Evolutionary conservation across 2,113 vertebrate species (phyloP).

Genomic region (Oplegnathus fasciatus): DNA sequence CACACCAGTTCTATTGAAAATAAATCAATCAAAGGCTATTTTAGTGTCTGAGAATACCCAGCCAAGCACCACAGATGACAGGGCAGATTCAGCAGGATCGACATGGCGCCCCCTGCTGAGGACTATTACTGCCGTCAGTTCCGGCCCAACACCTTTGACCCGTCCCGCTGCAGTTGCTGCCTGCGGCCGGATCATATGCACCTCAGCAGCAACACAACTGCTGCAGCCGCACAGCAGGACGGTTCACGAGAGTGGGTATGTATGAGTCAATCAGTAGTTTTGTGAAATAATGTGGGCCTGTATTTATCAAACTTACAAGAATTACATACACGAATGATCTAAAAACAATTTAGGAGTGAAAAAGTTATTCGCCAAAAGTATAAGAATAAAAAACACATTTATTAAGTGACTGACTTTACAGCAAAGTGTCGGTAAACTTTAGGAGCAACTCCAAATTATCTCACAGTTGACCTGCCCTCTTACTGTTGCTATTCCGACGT

Average conservation of each 20-base stretch:
- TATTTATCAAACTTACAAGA: neutral
- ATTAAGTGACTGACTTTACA: too few relatives aligned
- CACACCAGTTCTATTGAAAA: constrained; percentile 8
- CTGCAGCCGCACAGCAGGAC: constrained; percentile 3
- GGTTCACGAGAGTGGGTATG: constrained; percentile 48
- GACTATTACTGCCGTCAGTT: constrained; percentile 74
- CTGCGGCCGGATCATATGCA: constrained; percentile 77
- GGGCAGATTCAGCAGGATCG: neutral
- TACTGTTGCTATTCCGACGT: too few relatives aligned
- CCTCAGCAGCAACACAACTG: constrained; percentile 11
- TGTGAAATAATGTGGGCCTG: neutral
- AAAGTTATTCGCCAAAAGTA: too few relatives aligned
- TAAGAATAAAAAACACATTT: too few relatives aligned
- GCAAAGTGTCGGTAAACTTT: too few relatives aligned
- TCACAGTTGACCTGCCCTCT: too few relatives aligned
- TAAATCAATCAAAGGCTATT: constrained; percentile 29
- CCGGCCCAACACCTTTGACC: constrained; percentile 78
- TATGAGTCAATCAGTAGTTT: neutral
- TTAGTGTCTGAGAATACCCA: constrained; percentile 3
- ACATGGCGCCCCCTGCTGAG: constrained; percentile 62
- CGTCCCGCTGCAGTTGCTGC: constrained; percentile 72
- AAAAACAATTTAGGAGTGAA: neutral
- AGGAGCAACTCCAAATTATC: too few relatives aligned
- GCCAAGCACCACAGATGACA: constrained; percentile 1
- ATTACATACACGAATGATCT: neutral